Base-by-base conservation (phyloP, 1,140 invertebrate species). In the Grapholita molesta region DNA sequence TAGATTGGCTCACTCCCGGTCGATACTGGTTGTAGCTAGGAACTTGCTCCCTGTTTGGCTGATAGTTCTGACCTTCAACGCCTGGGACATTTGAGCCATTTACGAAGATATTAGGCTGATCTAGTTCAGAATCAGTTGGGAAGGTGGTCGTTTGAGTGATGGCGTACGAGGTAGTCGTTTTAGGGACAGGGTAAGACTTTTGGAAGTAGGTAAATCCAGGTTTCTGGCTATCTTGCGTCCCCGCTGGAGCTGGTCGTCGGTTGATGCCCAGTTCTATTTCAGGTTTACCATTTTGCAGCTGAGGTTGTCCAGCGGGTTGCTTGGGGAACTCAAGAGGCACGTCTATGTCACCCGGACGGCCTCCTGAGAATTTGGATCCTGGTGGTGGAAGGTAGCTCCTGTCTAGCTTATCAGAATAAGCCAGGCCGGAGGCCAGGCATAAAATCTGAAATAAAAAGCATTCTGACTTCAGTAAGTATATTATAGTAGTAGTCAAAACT, bases 361-460 rank as follows among this genome's bases (percentile, higher is more conserved):
- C 79, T 25, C 80, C 79, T 73, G 85, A 67, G 53, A 67, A 79
- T 66, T 77, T 71, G 4, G 84, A 77, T 55, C 78, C 75, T 21
- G 78, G 74, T 61, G 86, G 86, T 69, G 86, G 84, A 65, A 88
- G 77, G 67, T 88, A 88, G 0, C 75, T 71, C 25, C 81, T 71
- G 67, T 85, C 78, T 33, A 88, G 66, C 66, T 86, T 88, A 3
- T 84, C 84, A 7, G 73, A 66, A 7, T 42, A 48, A n/a, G 68
- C 65, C 24, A 82, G 73, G 53, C 75, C 71, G 38, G 83, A 61
- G 25, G 64, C 73, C 52, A 74, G 72, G 33, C 64, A 65, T 6
- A 73, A 28, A 15, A 82, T 65, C 82, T 84, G 73, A 33, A 81
- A 84, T 64, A 33, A 72, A 69, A 67, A 65, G 28, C 65, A 52